Evolutionary conservation across 2,888 invertebrate species (phyloP).

Genomic region (Polydrusus tereticollis): DNA sequence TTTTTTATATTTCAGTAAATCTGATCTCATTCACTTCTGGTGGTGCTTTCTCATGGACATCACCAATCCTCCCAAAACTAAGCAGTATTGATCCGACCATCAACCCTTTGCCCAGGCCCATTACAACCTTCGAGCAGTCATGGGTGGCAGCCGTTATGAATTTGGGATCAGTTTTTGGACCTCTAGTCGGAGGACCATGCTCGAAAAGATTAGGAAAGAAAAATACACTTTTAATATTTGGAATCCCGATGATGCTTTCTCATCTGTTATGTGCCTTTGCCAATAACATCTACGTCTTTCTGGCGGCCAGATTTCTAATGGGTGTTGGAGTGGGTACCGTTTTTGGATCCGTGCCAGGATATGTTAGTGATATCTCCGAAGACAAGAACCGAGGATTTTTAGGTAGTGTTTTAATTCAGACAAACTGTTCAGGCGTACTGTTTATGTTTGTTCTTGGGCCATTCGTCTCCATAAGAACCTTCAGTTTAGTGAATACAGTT

Average conservation of each 20-base stretch:
- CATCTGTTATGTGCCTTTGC: slow-evolving; percentile 49
- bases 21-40: slow-evolving; percentile 53
- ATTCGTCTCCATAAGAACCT: slow-evolving; percentile 34
- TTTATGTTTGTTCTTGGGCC: slow-evolving; percentile 79
- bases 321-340: slow-evolving; percentile 77
- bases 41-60: slow-evolving; percentile 55
- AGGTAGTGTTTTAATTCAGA: slow-evolving; percentile 63
- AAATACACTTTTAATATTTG: slow-evolving; percentile 73
- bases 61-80: slow-evolving; percentile 54
- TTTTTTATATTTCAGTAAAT: slow-evolving; percentile 52
- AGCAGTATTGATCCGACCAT: slow-evolving; percentile 38
- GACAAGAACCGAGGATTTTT: slow-evolving; percentile 82
- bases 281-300: slow-evolving; percentile 56
- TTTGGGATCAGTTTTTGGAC: slow-evolving; percentile 55
- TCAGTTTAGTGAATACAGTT: slow-evolving; percentile 45
- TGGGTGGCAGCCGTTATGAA: slow-evolving; percentile 55
- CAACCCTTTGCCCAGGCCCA: slow-evolving; percentile 54
- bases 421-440: slow-evolving; percentile 73
- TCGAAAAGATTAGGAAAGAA: slow-evolving; percentile 70
- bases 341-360: slow-evolving; percentile 83
- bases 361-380: slow-evolving; percentile 87
- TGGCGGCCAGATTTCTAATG: slow-evolving; percentile 71
- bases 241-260: slow-evolving; percentile 74
- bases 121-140: slow-evolving; percentile 52
- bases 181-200: slow-evolving; percentile 50